Percentiles rank a stretch among this genome's conserved stretches.
Evolutionary conservation across 2,797 vertebrate species (phyloP).

Genomic region (Sebastes reedi): DNA sequence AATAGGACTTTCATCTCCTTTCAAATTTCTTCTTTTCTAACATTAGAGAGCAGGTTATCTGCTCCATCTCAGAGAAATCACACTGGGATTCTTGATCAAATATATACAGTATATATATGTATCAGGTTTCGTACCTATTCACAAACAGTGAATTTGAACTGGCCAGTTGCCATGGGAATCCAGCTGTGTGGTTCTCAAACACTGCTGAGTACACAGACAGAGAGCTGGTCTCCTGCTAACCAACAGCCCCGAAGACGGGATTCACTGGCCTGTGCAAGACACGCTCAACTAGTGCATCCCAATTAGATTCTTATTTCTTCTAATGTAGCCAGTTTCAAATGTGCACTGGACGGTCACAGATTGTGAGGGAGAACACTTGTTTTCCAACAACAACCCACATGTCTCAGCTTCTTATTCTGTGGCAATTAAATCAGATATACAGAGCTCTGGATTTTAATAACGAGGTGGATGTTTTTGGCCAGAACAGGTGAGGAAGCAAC

Average conservation of each 20-base stretch:
- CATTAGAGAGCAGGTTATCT: background rate
- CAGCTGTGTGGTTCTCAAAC: background rate
- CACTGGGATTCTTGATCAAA: background rate
- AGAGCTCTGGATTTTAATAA: background rate
- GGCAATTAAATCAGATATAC: background rate
- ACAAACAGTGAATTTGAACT: background rate
- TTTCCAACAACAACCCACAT: background rate
- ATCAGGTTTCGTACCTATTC: background rate
- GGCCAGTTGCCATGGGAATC: background rate
- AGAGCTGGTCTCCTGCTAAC: background rate
- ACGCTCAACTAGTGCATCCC: background rate
- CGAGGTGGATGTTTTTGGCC: background rate
- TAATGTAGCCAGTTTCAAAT: background rate
- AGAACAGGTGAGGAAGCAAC: background rate
- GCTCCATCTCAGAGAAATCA: background rate
- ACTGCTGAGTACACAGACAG: background rate
- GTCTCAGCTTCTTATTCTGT: background rate
- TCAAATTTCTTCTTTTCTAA: background rate
- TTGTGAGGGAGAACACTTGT: background rate
- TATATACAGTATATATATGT: background rate
- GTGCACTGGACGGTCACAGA: background rate
- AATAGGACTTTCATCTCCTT: background rate
- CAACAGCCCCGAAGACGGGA: background rate
- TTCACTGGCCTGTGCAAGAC: background rate
- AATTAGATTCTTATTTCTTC: background rate